Evolutionary conservation across 2,797 vertebrate species (phyloP).

Genomic region (Gobio occitaniae): DNA sequence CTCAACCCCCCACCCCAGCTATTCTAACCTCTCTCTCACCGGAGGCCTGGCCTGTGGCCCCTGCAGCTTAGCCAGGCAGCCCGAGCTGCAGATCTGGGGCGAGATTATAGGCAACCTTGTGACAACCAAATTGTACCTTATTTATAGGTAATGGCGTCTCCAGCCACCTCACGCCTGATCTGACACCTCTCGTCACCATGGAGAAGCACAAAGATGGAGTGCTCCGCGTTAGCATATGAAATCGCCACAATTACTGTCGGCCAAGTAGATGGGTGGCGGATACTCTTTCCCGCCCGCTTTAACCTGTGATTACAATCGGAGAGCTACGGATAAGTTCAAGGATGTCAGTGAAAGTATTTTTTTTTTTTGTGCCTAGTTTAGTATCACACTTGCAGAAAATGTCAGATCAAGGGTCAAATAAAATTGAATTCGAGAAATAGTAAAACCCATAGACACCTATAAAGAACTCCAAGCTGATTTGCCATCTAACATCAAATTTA

Average conservation of each 20-base stretch:
- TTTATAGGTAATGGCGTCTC: slow-evolving; percentile 68
- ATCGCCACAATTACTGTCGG: slow-evolving; percentile 66
- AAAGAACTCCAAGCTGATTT: background rate
- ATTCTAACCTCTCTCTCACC: slow-evolving; percentile 66
- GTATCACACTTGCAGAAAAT: slow-evolving; percentile 14
- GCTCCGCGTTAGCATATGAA: slow-evolving; percentile 55
- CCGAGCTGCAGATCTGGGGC: slow-evolving; percentile 68
- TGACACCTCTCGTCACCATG: slow-evolving; percentile 58
- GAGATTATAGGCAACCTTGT: slow-evolving; percentile 69
- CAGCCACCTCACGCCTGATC: slow-evolving; percentile 61
- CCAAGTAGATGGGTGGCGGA: slow-evolving; percentile 55
- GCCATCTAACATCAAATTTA: background rate
- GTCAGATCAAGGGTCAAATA: slow-evolving; percentile 49
- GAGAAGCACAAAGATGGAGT: slow-evolving; percentile 61
- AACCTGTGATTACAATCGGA: slow-evolving; percentile 60
- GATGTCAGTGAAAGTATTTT: slow-evolving; percentile 37
- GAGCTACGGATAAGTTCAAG: slow-evolving; percentile 49
- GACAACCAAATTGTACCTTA: slow-evolving; percentile 73
- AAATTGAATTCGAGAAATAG: slow-evolving; percentile 8
- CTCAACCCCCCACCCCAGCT: slow-evolving; percentile 69
- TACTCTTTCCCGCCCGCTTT: slow-evolving; percentile 52
- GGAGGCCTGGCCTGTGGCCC: slow-evolving; percentile 71
- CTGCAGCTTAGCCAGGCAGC: slow-evolving; percentile 70
- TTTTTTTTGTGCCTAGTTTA: background rate
- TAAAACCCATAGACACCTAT: background rate